Evolutionary conservation across 2,888 invertebrate species (phyloP).

Genomic region (Conchocele bisecta): DNA sequence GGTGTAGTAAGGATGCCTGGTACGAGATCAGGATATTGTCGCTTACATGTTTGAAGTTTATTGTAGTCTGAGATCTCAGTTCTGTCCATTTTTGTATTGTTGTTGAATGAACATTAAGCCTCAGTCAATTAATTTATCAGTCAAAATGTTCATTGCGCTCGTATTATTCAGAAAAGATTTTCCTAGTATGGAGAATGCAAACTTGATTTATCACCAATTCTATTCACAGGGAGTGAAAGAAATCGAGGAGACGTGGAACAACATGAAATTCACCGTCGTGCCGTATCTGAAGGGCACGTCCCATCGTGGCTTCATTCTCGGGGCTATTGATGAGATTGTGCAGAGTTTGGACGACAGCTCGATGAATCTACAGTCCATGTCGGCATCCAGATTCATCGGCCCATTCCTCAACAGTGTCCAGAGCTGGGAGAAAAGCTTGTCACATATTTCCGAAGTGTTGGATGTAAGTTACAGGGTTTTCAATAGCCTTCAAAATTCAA

Average conservation of each 20-base stretch:
- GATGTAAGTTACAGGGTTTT: conserved; percentile 86
- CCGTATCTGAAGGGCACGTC: conserved; percentile 86
- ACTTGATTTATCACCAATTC: too few relatives aligned
- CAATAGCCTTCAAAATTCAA: too few relatives aligned
- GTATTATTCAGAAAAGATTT: too few relatives aligned
- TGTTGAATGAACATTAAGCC: too few relatives aligned
- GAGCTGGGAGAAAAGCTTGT: conserved; percentile 92
- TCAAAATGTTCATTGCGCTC: too few relatives aligned
- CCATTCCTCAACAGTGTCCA: conserved; percentile 93
- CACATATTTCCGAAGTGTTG: conserved; percentile 92
- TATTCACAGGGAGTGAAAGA: conserved; percentile 88
- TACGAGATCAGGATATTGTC: too few relatives aligned
- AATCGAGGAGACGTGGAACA: conserved; percentile 87
- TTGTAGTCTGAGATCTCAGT: too few relatives aligned
- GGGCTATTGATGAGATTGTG: conserved; percentile 91
- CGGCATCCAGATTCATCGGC: conserved; percentile 89
- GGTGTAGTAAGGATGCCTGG: too few relatives aligned
- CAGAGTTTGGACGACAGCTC: conserved; percentile 93
- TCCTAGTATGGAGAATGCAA: too few relatives aligned
- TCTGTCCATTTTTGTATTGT: too few relatives aligned
- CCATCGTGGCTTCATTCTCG: conserved; percentile 91
- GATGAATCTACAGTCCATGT: conserved; percentile 95
- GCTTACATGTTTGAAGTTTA: too few relatives aligned
- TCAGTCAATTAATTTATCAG: too few relatives aligned
- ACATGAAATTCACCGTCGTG: conserved; percentile 82